Evolutionary conservation across 2,113 vertebrate genomes (phyloP).

Genomic region (Tragelaphus imberbis): DNA sequence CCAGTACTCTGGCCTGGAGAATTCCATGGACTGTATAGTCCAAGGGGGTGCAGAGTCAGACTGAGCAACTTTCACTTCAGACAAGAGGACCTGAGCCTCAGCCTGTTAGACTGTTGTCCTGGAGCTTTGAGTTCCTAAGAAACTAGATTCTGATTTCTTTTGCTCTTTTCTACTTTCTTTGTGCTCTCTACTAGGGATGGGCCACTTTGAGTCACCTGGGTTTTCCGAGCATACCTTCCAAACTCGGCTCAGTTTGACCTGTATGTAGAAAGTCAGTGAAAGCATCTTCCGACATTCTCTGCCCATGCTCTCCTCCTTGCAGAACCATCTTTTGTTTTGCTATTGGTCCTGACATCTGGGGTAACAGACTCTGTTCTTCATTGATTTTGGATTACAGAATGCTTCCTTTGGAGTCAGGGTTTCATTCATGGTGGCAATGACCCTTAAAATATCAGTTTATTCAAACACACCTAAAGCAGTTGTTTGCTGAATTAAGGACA

Average conservation of each 20-base stretch:
- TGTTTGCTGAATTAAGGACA: slow-evolving; percentile 23
- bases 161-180: not conserved
- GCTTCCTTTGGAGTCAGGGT: not conserved
- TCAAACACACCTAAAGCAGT: slow-evolving; percentile 17
- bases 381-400: not conserved
- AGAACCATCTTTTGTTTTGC: not conserved
- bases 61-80: not conserved
- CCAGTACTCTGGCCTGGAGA: not conserved
- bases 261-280: not conserved
- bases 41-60: not conserved
- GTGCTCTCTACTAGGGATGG: not conserved
- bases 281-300: not conserved
- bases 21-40: not conserved
- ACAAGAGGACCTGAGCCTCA: not conserved
- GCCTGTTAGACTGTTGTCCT: not conserved
- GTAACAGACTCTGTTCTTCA: not conserved
- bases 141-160: not conserved
- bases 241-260: not conserved
- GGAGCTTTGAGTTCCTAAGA: not conserved
- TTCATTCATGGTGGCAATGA: not conserved
- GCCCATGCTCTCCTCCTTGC: not conserved
- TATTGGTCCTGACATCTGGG: not conserved
- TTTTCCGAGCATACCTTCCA: not conserved
- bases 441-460: not conserved
- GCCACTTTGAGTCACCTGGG: not conserved